These are phyloP conservation scores for Peromyscus eremicus DNA, from an alignment of 2,797 vertebrate genomes.

Conservation along the genomic window DNA sequence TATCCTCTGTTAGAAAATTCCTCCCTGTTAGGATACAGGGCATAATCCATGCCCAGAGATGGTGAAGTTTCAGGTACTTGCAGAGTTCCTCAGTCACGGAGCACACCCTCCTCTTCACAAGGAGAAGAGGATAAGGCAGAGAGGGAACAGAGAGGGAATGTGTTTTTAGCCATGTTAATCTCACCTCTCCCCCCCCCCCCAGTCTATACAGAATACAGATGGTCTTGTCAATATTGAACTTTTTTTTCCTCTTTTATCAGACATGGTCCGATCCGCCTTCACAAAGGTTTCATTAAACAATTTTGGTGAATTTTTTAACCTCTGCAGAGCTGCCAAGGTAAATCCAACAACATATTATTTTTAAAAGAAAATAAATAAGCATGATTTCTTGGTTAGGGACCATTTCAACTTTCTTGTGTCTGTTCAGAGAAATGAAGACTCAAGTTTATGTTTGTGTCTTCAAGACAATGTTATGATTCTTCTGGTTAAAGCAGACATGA, in stretches of 20 bases:
- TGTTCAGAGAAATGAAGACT: not conserved
- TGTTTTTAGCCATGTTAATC: not conserved
- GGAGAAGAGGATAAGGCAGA: not conserved
- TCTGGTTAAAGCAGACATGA: not conserved
- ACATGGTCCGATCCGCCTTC: slow-evolving; percentile 87
- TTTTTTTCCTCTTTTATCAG: slow-evolving; percentile 83
- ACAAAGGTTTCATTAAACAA: slow-evolving; percentile 81
- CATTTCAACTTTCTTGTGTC: too few species aligned
- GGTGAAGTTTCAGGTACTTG: not conserved
- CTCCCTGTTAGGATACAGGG: not conserved
- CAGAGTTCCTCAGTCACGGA: not conserved
- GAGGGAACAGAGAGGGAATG: not conserved
- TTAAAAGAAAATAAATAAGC: not conserved
- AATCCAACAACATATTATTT: not conserved
- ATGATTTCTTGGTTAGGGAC: not conserved
- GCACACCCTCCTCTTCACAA: not conserved
- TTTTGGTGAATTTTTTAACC: slow-evolving; percentile 90
- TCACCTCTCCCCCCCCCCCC: not conserved
- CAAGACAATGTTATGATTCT: not conserved
- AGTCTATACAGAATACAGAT: not conserved
- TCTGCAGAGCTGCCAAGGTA: slow-evolving; percentile 91
- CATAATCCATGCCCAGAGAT: not conserved
- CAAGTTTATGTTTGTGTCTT: not conserved
- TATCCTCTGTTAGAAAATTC: not conserved
- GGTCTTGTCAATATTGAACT: not conserved